Evolutionary conservation across 2,113 vertebrate genomes (phyloP).

Genomic region (Hippocampus barbouri): DNA sequence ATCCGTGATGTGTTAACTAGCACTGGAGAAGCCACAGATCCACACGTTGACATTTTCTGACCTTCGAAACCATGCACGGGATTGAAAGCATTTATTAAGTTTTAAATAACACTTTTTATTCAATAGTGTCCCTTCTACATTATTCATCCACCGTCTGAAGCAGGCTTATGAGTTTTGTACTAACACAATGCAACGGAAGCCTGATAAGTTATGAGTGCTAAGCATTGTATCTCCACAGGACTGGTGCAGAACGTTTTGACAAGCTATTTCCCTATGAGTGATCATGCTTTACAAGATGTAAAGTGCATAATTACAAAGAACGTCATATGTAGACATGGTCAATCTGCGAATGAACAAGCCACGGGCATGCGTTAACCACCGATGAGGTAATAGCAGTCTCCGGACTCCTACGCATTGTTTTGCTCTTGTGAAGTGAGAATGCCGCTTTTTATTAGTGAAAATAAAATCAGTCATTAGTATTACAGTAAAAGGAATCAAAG

Average conservation of each 20-base stretch:
- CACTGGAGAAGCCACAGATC: conserved; percentile 2
- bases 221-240: conserved; percentile 20
- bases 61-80: conserved; percentile 10
- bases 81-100: too few relatives aligned
- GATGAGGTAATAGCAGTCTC: conserved; percentile 7
- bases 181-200: background rate
- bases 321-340: background rate
- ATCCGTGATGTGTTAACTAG: conserved; percentile 22
- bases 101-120: too few relatives aligned
- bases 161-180: background rate
- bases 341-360: conserved; percentile 17
- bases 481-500: conserved; percentile 44
- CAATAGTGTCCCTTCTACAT: too few relatives aligned
- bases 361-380: conserved; percentile 8
- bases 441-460: conserved; percentile 48
- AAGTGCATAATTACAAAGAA: conserved; percentile 35
- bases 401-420: conserved; percentile 10
- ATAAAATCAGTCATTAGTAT: conserved; percentile 28
- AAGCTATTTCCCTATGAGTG: conserved; percentile 1
- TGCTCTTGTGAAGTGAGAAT: background rate
- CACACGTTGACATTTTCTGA: conserved; percentile 26
- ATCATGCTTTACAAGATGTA: conserved; percentile 14
- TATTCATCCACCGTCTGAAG: background rate
- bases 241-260: background rate
- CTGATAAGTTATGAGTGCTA: background rate